Conservation (phyloP, 1,140 invertebrate genomes). For the Lucilia cuprina region DNA sequence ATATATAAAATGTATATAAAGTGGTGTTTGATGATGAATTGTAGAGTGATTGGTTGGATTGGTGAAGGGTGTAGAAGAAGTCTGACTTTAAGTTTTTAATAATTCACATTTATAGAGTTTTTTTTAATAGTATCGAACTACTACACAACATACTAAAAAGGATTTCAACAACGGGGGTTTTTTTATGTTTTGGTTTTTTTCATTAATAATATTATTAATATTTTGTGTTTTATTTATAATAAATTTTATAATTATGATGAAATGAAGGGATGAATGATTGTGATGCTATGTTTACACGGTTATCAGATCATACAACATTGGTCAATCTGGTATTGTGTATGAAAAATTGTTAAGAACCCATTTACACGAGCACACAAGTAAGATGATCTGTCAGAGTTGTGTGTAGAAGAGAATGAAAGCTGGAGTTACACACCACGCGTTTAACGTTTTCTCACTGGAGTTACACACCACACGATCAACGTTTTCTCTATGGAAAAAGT, state of each 20-base stretch:
- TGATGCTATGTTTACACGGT: too few species aligned
- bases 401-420: too few species aligned
- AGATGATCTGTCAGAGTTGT: too few species aligned
- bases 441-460: too few species aligned
- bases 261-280: background rate
- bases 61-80: background rate
- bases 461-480: too few species aligned
- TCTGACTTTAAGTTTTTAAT: background rate
- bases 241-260: background rate
- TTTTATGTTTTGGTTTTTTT: background rate
- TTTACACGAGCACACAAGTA: too few species aligned
- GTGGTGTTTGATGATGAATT: background rate
- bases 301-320: too few species aligned
- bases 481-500: too few species aligned
- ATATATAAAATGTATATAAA: background rate
- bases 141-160: conserved; percentile 32
- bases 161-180: conserved; percentile 22
- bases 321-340: too few species aligned
- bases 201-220: background rate
- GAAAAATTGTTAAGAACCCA: too few species aligned
- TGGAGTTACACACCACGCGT: too few species aligned
- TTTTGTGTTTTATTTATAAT: background rate
- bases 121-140: conserved; percentile 24
- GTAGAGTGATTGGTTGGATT: background rate
- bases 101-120: conserved; percentile 24